Evolutionary conservation across 2,113 vertebrate genomes (phyloP).

Genomic region (Menidia beryllina): DNA sequence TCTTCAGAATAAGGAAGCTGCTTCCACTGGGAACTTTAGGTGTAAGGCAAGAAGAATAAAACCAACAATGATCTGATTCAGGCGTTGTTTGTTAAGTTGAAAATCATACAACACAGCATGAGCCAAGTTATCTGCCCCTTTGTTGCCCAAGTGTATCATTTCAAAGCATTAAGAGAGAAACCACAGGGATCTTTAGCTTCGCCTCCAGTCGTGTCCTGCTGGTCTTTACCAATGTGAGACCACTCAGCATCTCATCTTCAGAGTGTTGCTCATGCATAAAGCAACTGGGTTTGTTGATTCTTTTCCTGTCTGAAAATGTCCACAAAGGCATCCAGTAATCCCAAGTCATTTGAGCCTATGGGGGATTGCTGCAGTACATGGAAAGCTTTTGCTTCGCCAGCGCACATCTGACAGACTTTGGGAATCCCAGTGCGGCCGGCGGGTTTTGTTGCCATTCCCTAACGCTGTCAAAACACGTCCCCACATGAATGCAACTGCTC

Average conservation of each 20-base stretch:
- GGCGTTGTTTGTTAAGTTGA: no score
- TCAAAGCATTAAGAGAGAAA: slow-evolving; percentile 55
- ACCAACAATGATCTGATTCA: no score
- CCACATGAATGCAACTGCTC: slow-evolving; percentile 43
- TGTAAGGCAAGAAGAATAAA: no score
- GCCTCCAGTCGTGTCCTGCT: slow-evolving; percentile 48
- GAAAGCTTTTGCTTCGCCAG: slow-evolving; percentile 38
- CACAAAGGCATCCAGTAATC: slow-evolving; percentile 33
- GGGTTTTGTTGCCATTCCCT: slow-evolving; percentile 7
- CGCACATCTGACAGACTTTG: slow-evolving; percentile 39
- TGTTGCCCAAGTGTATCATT: slow-evolving; percentile 49
- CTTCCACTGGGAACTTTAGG: slow-evolving; percentile 21
- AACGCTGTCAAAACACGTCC: slow-evolving; percentile 31
- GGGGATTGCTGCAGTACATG: not conserved
- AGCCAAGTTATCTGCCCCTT: slow-evolving; percentile 17
- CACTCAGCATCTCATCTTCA: not conserved
- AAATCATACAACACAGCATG: not conserved
- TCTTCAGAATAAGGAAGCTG: not conserved
- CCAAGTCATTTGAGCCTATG: slow-evolving; percentile 11
- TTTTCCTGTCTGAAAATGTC: slow-evolving; percentile 35
- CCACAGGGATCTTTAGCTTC: slow-evolving; percentile 35
- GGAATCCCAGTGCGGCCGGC: slow-evolving; percentile 17
- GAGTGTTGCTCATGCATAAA: slow-evolving; percentile 20
- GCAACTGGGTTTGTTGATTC: slow-evolving; percentile 21
- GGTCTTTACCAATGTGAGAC: slow-evolving; percentile 24